phyloP scores from a whole-genome alignment of 2,888 invertebrate genomes.

The Seladonia tumulorum region DNA sequence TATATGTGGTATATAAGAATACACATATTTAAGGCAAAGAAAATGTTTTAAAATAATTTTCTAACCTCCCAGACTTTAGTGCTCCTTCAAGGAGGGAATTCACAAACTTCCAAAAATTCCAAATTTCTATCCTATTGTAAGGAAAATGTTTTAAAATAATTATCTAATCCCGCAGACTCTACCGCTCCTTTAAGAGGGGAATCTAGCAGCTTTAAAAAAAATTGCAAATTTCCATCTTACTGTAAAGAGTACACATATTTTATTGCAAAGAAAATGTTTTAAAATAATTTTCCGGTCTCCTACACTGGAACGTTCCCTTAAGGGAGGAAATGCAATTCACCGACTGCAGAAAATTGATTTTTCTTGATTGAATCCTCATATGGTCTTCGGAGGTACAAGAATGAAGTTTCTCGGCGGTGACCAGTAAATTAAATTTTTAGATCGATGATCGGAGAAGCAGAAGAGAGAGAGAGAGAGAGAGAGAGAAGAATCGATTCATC shows the following conservation, averaged over 20 bases:
- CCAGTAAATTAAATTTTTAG: neutral
- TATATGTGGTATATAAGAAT: too few species aligned
- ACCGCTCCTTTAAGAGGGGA: neutral
- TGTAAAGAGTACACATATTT: too few species aligned
- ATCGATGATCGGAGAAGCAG: neutral
- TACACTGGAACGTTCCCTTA: too few species aligned
- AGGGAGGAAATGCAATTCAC: too few species aligned
- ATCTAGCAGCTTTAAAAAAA: too few species aligned
- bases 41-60: too few species aligned
- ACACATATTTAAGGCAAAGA: too few species aligned
- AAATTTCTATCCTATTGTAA: neutral
- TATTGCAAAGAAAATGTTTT: too few species aligned
- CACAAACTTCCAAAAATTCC: neutral
- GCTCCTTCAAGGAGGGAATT: neutral
- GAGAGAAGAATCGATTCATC: slow-evolving; percentile 33
- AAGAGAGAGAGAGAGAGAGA: neutral
- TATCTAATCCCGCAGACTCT: neutral
- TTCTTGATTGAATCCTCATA: neutral
- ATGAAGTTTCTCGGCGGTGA: neutral
- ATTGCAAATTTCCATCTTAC: too few species aligned
- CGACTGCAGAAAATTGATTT: neutral
- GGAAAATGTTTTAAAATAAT: neutral
- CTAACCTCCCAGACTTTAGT: too few species aligned
- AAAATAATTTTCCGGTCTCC: too few species aligned
- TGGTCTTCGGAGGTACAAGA: neutral